Evolutionary conservation across 2,888 invertebrate species (phyloP).

Genomic region (Hoplodrina ambigua): DNA sequence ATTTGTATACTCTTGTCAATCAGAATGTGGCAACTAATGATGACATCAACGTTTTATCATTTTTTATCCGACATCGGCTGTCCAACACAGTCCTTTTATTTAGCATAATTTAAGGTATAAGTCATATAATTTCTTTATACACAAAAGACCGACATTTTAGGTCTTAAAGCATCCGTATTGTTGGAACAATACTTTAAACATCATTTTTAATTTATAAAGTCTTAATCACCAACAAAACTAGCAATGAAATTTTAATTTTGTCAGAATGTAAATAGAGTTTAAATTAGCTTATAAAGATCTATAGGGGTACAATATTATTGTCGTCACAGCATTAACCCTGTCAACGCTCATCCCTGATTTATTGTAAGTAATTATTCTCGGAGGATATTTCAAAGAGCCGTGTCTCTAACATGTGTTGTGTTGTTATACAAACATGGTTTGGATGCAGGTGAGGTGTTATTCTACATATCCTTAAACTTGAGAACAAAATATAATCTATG

Average conservation of each 20-base stretch:
- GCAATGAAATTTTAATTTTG: background rate
- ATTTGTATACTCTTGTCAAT: constrained; percentile 51
- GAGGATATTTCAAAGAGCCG: constrained; percentile 64
- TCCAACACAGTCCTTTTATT: constrained; percentile 32
- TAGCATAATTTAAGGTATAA: constrained; percentile 39
- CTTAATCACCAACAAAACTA: background rate
- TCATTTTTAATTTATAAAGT: constrained; percentile 35
- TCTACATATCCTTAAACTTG: constrained; percentile 24
- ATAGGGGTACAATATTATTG: constrained; percentile 73
- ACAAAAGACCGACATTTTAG: constrained; percentile 57
- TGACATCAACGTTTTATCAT: constrained; percentile 35
- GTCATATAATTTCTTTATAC: constrained; percentile 41
- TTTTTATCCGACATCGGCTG: constrained; percentile 25
- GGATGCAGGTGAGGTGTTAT: constrained; percentile 57
- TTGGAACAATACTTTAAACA: constrained; percentile 72
- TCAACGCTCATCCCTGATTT: constrained; percentile 85
- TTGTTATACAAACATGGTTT: constrained; percentile 74
- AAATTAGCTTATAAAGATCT: constrained; percentile 33
- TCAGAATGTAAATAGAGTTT: constrained; percentile 38
- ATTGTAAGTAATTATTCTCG: constrained; percentile 79
- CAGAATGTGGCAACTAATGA: constrained; percentile 43
- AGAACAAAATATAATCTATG: too few relatives aligned
- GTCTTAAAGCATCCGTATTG: constrained; percentile 73
- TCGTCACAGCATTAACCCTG: constrained; percentile 83
- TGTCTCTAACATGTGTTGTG: constrained; percentile 68